Conservation (phyloP, 2,797 vertebrate genomes). For the Adelosebastes latens region DNA sequence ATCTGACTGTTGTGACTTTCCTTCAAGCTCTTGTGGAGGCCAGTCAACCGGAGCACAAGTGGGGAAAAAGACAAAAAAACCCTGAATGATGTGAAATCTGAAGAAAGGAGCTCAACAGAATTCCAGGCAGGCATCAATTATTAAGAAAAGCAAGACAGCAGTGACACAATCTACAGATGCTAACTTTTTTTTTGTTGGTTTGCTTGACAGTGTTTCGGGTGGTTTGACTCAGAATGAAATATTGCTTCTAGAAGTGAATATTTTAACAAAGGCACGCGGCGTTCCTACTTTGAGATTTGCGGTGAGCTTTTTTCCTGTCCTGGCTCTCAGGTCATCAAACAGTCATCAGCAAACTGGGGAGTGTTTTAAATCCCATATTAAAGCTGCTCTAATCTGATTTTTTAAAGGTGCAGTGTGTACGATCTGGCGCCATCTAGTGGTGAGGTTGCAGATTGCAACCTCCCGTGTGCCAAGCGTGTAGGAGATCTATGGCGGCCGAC, state of each 20-base stretch:
- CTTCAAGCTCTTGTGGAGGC: constrained; percentile 51
- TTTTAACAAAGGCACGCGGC: constrained; percentile 7
- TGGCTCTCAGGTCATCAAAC: neutral
- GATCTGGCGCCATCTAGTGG: no score
- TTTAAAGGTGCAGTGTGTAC: neutral
- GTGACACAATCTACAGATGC: constrained; percentile 17
- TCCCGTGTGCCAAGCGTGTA: no score
- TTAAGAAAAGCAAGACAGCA: constrained; percentile 40
- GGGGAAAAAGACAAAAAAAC: neutral
- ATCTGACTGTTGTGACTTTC: constrained; percentile 60
- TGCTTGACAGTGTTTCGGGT: neutral
- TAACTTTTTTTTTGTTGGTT: neutral
- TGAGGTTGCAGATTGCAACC: no score
- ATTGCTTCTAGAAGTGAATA: constrained; percentile 16
- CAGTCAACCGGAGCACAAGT: constrained; percentile 33
- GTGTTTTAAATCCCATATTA: neutral
- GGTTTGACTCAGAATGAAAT: constrained; percentile 12
- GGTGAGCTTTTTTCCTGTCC: neutral
- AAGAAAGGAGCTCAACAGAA: constrained; percentile 21
- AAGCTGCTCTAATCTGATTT: neutral
- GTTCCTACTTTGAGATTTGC: neutral
- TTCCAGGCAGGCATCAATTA: constrained; percentile 60
- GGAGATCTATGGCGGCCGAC: no score
- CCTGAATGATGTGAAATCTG: constrained; percentile 23
- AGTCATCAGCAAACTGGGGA: neutral